A percentile compares a stretch with the other conserved stretches of the same genome.
Evolutionary conservation across 35 echinoderm and acorn worm genomes (phyloP).

Genomic region (Anneissia japonica): DNA sequence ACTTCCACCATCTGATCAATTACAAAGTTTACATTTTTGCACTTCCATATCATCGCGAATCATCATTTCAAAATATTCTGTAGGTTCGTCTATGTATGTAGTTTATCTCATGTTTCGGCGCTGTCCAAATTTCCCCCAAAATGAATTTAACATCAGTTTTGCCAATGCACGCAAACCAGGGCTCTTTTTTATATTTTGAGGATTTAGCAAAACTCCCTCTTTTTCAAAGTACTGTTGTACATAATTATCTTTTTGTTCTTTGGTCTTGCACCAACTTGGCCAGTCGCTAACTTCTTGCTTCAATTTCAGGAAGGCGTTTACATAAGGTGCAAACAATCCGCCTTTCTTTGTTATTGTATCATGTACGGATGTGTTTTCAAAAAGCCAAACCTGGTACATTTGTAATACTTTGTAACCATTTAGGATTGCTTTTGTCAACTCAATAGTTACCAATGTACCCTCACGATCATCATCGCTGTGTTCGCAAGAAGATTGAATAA

Average conservation of each 20-base stretch:
- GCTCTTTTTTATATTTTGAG: constrained; percentile 22
- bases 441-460: not conserved
- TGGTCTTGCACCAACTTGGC: constrained; percentile 13
- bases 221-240: constrained; percentile 13
- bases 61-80: not conserved
- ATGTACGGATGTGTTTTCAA: not conserved
- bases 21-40: not conserved
- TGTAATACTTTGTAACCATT: constrained; percentile 3
- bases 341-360: not conserved
- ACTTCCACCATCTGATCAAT: constrained; percentile 12
- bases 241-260: constrained; percentile 21
- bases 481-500: no score
- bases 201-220: constrained; percentile 23
- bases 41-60: not conserved
- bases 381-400: constrained; percentile 11
- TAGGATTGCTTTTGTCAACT: not conserved
- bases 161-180: constrained; percentile 20
- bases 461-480: no score
- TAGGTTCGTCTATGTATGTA: not conserved
- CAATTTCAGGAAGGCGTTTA: constrained; percentile 8
- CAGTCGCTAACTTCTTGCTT: not conserved
- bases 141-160: constrained; percentile 18
- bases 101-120: constrained; percentile 4
- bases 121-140: constrained; percentile 34
- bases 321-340: constrained; percentile 6